Conservation (phyloP, 2,797 vertebrate species). For the Tolypeutes matacus region DNA sequence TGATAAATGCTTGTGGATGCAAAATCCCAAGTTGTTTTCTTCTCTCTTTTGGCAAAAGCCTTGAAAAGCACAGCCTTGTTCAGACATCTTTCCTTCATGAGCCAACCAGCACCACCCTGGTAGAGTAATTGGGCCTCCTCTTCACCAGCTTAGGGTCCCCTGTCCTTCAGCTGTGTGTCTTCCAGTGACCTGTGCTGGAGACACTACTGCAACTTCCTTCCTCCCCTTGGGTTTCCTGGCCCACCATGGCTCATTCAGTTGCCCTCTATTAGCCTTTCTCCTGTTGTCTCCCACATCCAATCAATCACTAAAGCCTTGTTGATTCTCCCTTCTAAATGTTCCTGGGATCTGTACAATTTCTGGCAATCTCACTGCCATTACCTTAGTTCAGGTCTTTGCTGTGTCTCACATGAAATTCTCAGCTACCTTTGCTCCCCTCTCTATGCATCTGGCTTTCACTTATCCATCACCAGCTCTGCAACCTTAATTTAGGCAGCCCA, state of each 20-base stretch:
- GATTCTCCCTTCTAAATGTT: neutral
- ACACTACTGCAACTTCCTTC: neutral
- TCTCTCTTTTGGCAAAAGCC: neutral
- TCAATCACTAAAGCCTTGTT: neutral
- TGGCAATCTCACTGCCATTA: too few species aligned
- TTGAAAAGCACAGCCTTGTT: neutral
- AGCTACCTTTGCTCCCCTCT: neutral
- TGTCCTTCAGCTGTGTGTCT: neutral
- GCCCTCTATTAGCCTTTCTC: neutral
- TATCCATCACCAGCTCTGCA: neutral
- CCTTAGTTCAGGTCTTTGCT: too few species aligned
- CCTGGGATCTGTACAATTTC: neutral
- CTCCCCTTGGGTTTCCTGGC: neutral
- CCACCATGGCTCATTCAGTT: too few species aligned
- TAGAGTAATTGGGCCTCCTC: neutral
- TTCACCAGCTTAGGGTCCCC: too few species aligned
- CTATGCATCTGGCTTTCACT: fast-evolving
- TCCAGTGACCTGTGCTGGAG: neutral
- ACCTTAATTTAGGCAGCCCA: too few species aligned
- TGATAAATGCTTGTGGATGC: too few species aligned
- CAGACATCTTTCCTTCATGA: neutral
- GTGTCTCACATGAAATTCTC: too few species aligned
- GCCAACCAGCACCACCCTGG: fast-evolving
- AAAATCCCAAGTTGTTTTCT: neutral
- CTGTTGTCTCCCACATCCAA: neutral